phyloP scores from a whole-genome alignment of 2,797 vertebrate species.

The Crocodylus rhombifer region DNA sequence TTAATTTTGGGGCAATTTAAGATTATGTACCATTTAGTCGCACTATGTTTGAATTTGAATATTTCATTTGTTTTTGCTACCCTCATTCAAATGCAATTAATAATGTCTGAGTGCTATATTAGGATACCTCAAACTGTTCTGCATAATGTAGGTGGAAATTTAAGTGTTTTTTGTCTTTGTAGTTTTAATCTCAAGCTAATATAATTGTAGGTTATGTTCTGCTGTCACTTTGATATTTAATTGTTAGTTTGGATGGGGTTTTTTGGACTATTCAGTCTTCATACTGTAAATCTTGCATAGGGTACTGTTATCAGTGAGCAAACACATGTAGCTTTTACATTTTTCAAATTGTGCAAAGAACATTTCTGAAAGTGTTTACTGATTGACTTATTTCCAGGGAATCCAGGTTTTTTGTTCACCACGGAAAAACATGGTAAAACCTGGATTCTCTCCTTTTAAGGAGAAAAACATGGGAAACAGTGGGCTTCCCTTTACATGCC shows the following conservation, averaged over 20 bases:
- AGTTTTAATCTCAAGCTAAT: not conserved
- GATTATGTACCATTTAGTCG: not conserved
- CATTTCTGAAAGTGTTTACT: not conserved
- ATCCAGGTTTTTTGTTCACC: too few relatives aligned
- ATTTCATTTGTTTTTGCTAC: constrained; percentile 20
- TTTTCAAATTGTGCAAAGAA: not conserved
- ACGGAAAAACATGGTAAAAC: too few relatives aligned
- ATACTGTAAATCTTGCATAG: not conserved
- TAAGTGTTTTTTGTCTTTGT: not conserved
- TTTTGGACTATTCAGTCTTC: constrained; percentile 12
- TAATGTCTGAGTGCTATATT: constrained; percentile 26
- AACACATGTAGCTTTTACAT: not conserved
- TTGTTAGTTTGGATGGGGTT: constrained; percentile 34
- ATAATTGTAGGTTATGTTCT: constrained; percentile 30
- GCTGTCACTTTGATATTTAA: constrained; percentile 20
- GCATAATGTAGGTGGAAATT: not conserved
- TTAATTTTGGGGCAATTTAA: constrained; percentile 37
- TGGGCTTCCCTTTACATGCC: too few relatives aligned
- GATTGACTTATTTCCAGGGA: too few relatives aligned
- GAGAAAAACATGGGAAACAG: too few relatives aligned
- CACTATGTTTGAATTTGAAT: not conserved
- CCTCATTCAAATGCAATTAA: constrained; percentile 53
- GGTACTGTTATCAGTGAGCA: not conserved
- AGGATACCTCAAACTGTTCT: not conserved
- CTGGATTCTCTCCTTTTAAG: too few relatives aligned